Evolutionary conservation across 2,888 invertebrate genomes (phyloP).

Genomic region (Chrysina gloriosa): DNA sequence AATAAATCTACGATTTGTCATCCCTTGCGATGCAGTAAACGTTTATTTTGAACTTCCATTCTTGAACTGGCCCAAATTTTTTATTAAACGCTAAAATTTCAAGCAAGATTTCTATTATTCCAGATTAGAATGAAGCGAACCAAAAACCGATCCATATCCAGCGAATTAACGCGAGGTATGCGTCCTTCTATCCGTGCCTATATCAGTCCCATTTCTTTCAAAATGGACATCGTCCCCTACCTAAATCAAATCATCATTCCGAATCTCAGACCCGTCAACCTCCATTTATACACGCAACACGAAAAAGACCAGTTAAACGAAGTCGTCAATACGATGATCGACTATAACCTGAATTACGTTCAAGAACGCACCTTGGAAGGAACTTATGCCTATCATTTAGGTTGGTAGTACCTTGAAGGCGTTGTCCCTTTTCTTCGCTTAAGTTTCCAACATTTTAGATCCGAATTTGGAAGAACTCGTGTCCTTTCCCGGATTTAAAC

Average conservation of each 20-base stretch:
- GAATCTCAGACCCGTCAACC: constrained; percentile 76
- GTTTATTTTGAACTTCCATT: not conserved
- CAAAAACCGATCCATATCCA: constrained; percentile 68
- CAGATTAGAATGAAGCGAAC: constrained; percentile 70
- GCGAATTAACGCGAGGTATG: constrained; percentile 74
- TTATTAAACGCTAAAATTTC: too few species aligned
- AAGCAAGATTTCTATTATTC: constrained; percentile 46
- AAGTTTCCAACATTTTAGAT: constrained; percentile 66
- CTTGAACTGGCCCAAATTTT: not conserved
- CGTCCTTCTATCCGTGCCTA: constrained; percentile 67
- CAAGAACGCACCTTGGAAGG: constrained; percentile 86
- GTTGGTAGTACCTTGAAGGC: constrained; percentile 50
- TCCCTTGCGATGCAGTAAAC: not conserved
- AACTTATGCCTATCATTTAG: constrained; percentile 73
- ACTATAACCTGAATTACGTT: constrained; percentile 86
- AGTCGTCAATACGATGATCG: constrained; percentile 86
- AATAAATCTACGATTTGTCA: too few species aligned
- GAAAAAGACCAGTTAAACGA: constrained; percentile 78
- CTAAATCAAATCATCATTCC: constrained; percentile 80
- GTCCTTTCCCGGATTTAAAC: constrained; percentile 59
- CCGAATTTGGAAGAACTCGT: constrained; percentile 82
- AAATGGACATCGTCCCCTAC: constrained; percentile 78
- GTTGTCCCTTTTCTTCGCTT: constrained; percentile 54
- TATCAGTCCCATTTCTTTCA: constrained; percentile 65
- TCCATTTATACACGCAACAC: constrained; percentile 77